Evolutionary conservation across 2,113 vertebrate species (phyloP).

Genomic region (Tringa solitaria): DNA sequence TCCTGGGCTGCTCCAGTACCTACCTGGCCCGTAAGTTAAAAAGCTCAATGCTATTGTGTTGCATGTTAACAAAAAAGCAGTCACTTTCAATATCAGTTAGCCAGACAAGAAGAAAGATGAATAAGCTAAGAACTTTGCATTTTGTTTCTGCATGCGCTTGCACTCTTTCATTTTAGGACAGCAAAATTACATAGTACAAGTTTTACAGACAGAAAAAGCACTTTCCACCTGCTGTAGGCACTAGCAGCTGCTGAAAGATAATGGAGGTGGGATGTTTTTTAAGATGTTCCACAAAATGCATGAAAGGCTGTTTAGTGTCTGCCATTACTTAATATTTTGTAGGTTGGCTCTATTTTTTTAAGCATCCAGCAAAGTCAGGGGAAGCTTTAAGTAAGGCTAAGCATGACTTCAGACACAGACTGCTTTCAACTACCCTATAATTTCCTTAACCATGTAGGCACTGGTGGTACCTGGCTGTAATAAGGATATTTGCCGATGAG

Average conservation of each 20-base stretch:
- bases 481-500: not conserved
- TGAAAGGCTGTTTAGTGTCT: not conserved
- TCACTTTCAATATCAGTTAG: not conserved
- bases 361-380: not conserved
- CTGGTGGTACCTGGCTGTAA: not conserved
- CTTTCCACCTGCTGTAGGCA: not conserved
- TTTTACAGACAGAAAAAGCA: not conserved
- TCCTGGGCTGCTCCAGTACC: not conserved
- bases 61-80: not conserved
- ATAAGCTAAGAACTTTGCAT: fast-evolving
- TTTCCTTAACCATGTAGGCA: not conserved
- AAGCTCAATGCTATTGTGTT: not conserved
- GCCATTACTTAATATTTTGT: not conserved
- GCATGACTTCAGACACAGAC: not conserved
- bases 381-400: not conserved
- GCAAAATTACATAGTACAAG: not conserved
- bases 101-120: not conserved
- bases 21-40: not conserved
- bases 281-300: not conserved
- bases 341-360: not conserved
- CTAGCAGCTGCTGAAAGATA: not conserved
- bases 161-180: not conserved
- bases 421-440: not conserved
- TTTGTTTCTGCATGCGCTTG: fast-evolving
- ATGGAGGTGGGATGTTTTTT: not conserved